Conservation (phyloP, 2,797 vertebrate species). For the Urosaurus nigricauda region DNA sequence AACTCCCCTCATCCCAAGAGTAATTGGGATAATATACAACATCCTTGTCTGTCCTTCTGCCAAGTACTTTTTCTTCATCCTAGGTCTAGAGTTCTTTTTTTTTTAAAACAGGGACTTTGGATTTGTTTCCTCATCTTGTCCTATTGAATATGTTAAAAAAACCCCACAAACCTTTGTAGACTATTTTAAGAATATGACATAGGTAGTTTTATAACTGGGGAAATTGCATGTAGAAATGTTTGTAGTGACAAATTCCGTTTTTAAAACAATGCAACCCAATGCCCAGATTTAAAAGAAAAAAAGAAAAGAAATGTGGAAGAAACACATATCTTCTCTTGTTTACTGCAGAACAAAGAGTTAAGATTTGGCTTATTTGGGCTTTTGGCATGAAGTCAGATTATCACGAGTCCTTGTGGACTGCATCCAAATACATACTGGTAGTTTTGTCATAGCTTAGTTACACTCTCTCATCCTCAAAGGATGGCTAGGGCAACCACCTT, state of each 20-base stretch:
- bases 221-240: not conserved
- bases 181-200: not conserved
- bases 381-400: not conserved
- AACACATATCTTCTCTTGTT: not conserved
- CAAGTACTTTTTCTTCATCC: not conserved
- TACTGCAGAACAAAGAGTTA: not conserved
- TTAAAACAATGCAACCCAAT: not conserved
- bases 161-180: not conserved
- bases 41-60: not conserved
- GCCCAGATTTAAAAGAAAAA: not conserved
- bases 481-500: no score
- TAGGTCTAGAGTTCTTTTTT: not conserved
- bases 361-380: not conserved
- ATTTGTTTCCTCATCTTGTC: not conserved
- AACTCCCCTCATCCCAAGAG: not conserved
- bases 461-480: no score
- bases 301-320: not conserved
- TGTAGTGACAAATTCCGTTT: not conserved
- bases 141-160: not conserved
- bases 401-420: not conserved
- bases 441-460: not conserved
- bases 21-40: not conserved
- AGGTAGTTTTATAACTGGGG: not conserved
- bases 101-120: not conserved
- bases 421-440: not conserved